Conservation (phyloP, 2,797 vertebrate genomes). For the Chrysolophus pictus region DNA sequence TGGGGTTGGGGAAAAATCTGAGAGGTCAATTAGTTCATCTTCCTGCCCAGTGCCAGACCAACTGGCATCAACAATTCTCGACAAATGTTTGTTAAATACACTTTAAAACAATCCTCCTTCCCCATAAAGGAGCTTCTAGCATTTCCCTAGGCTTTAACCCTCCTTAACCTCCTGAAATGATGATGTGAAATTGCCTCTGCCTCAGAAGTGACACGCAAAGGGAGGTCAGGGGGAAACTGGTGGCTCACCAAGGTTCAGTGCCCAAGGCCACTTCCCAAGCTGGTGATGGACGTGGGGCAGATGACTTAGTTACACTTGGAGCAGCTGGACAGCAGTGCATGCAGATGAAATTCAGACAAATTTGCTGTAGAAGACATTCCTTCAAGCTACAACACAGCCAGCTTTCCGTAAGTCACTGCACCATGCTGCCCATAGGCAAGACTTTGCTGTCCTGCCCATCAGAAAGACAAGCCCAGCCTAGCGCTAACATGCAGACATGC, state of each 20-base stretch:
- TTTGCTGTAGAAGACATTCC: background rate
- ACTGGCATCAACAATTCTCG: slow-evolving; percentile 42
- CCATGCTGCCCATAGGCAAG: background rate
- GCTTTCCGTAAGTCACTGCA: accelerated
- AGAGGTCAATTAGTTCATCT: slow-evolving; percentile 70
- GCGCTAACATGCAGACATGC: background rate
- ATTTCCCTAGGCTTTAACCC: background rate
- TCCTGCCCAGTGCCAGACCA: slow-evolving; percentile 45
- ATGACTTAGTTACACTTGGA: background rate
- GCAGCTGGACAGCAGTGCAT: background rate
- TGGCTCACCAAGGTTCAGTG: accelerated
- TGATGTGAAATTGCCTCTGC: background rate
- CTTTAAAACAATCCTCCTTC: slow-evolving; percentile 10
- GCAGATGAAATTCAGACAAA: background rate
- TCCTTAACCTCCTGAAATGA: background rate
- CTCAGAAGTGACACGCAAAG: background rate
- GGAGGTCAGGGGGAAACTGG: background rate
- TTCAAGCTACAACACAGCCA: background rate
- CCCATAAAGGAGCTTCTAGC: background rate
- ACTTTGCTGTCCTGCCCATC: background rate
- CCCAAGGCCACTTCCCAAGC: background rate
- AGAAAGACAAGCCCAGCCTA: background rate
- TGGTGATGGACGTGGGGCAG: background rate
- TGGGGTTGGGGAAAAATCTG: slow-evolving; percentile 28
- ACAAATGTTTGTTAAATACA: slow-evolving; percentile 25